Evolutionary conservation across 2,888 invertebrate genomes (phyloP).

Genomic region (Meloe dianella): DNA sequence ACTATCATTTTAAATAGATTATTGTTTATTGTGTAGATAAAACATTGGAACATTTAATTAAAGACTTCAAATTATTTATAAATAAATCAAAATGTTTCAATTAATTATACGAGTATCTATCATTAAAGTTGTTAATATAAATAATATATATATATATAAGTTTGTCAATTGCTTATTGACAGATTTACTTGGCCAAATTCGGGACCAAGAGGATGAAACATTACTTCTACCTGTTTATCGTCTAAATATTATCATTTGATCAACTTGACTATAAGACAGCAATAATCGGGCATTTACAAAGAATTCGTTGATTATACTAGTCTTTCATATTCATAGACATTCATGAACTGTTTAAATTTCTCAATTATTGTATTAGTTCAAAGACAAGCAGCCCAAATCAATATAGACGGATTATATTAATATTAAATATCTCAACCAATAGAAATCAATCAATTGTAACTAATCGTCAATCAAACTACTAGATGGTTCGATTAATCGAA

Average conservation of each 20-base stretch:
- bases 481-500: too few relatives aligned
- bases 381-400: too few relatives aligned
- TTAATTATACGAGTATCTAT: background rate
- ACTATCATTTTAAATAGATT: background rate
- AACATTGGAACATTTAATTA: background rate
- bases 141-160: background rate
- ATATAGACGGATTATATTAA: too few relatives aligned
- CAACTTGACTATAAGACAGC: background rate
- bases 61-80: background rate
- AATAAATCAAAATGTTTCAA: background rate
- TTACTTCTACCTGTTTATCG: background rate
- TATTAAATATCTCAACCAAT: too few relatives aligned
- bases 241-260: background rate
- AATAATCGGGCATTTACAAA: too few relatives aligned
- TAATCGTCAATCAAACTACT: too few relatives aligned
- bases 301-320: too few relatives aligned
- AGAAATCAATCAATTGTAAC: too few relatives aligned
- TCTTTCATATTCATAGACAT: too few relatives aligned
- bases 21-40: background rate
- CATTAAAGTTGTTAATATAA: background rate
- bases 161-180: constrained; percentile 3
- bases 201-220: background rate
- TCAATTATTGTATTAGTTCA: too few relatives aligned
- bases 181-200: background rate
- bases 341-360: too few relatives aligned